Percentiles rank a stretch among this genome's conserved stretches.
Evolutionary conservation across 2,797 vertebrate genomes (phyloP).

Genomic region (Anguilla obscura): DNA sequence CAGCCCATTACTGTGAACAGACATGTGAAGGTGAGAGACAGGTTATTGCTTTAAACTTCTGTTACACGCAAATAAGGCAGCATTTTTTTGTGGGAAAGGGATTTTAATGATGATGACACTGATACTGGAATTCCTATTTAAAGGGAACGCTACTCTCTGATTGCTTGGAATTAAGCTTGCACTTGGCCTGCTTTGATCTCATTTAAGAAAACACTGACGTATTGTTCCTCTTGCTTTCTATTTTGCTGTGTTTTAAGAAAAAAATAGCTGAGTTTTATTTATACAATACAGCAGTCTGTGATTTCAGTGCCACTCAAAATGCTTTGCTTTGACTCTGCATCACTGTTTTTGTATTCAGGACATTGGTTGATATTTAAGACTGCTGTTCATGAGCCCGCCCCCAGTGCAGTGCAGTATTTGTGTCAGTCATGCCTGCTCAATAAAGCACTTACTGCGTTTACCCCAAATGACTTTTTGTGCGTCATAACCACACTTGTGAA

Average conservation of each 20-base stretch:
- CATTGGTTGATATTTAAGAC: not conserved
- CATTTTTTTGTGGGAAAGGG: not conserved
- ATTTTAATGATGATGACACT: not conserved
- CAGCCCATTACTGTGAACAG: not conserved
- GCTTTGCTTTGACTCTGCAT: not conserved
- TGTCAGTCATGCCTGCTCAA: not conserved
- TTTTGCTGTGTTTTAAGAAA: not conserved
- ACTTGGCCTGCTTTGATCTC: not conserved
- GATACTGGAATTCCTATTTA: not conserved
- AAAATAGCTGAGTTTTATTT: not conserved
- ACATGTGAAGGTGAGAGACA: not conserved
- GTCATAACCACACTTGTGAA: not conserved
- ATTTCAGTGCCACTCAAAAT: not conserved
- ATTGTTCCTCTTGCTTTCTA: not conserved
- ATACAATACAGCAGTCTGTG: not conserved
- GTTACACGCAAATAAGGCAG: not conserved
- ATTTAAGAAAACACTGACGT: not conserved
- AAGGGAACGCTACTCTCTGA: not conserved
- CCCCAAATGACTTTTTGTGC: not conserved
- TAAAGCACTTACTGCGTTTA: not conserved
- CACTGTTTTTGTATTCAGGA: not conserved
- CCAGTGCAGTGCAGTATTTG: not conserved
- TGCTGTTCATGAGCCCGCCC: too few species aligned
- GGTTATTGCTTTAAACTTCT: not conserved
- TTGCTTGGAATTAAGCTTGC: not conserved